Evolutionary conservation across 2,797 vertebrate species (phyloP).

Genomic region (Malacoraja senta): DNA sequence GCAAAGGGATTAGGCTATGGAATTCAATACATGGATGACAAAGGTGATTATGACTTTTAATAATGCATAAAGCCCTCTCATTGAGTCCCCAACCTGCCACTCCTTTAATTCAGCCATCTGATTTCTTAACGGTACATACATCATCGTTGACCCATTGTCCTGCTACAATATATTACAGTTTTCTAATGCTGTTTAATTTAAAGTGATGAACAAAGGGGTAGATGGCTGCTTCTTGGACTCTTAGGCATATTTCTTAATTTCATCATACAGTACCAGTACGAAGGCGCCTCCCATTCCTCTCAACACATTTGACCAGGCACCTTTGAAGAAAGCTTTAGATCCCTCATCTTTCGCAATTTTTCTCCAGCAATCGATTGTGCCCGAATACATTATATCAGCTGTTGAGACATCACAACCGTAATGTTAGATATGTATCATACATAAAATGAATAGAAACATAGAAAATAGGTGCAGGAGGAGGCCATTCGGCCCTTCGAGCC

Average conservation of each 20-base stretch:
- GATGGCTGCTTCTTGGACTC: slow-evolving; percentile 44
- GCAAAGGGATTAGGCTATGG: neutral
- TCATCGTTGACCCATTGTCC: slow-evolving; percentile 12
- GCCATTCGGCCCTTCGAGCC: too few relatives aligned
- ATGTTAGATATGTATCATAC: slow-evolving; percentile 21
- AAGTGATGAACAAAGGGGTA: slow-evolving; percentile 26
- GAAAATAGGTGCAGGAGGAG: too few relatives aligned
- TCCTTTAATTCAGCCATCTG: neutral
- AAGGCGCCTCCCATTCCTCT: slow-evolving; percentile 97
- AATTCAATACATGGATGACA: slow-evolving; percentile 15
- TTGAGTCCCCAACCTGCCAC: slow-evolving; percentile 27
- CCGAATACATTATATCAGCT: slow-evolving; percentile 98
- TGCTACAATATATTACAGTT: slow-evolving; percentile 33
- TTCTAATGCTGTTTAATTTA: slow-evolving; percentile 12
- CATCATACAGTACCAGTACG: slow-evolving; percentile 96
- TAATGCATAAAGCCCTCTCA: neutral
- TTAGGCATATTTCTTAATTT: slow-evolving; percentile 92
- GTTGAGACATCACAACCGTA: slow-evolving; percentile 50
- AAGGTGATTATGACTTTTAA: neutral
- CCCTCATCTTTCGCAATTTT: slow-evolving; percentile 95
- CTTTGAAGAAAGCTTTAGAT: slow-evolving; percentile 89
- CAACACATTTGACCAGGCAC: slow-evolving; percentile 96
- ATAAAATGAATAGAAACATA: neutral
- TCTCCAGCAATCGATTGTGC: slow-evolving; percentile 95
- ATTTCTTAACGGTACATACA: neutral